Conservation (phyloP, 2,113 vertebrate species). For the Apteryx mantelli region DNA sequence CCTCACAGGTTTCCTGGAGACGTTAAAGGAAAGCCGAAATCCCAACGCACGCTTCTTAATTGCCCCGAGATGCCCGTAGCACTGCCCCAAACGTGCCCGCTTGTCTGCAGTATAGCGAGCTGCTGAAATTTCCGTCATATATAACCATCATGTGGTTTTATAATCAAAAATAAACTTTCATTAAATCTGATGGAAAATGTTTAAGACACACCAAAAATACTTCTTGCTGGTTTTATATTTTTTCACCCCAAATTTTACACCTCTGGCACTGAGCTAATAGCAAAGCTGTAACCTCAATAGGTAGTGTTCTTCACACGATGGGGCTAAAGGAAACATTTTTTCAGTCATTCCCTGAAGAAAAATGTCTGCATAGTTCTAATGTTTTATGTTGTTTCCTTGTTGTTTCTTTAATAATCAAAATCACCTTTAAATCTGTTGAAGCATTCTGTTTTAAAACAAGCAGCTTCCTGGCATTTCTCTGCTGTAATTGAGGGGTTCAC, state of each 20-base stretch:
- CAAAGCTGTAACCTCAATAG: background rate
- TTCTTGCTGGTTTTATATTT: no score
- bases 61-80: no score
- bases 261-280: background rate
- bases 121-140: no score
- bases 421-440: rapidly evolving
- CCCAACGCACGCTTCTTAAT: no score
- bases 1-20: background rate
- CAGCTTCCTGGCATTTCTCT: background rate
- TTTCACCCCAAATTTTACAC: no score
- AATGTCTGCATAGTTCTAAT: background rate
- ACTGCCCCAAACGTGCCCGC: no score
- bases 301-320: background rate
- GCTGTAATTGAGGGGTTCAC: rapidly evolving
- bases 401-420: background rate
- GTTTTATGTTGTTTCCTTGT: background rate
- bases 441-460: background rate
- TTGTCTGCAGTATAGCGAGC: no score
- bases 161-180: no score
- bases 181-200: no score
- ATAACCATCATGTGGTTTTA: no score
- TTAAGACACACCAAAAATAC: no score
- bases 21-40: no score
- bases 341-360: background rate
- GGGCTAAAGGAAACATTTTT: background rate